A percentile compares a stretch with the other conserved stretches of the same genome.
Evolutionary conservation across 2,888 invertebrate species (phyloP).

Genomic region (Chrysotoxum bicinctum): DNA sequence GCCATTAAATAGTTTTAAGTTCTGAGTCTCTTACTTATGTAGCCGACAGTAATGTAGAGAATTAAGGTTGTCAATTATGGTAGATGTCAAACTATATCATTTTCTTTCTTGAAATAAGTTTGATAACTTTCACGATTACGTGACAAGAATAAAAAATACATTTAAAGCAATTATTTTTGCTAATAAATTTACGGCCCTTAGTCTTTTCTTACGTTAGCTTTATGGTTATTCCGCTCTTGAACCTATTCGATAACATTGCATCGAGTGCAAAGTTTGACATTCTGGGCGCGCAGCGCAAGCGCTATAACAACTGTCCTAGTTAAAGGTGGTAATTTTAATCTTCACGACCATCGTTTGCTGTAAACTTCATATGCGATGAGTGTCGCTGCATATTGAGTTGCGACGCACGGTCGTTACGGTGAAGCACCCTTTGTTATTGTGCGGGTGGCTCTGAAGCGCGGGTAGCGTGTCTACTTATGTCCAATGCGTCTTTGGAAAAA

Average conservation of each 20-base stretch:
- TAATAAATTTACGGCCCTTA: not conserved
- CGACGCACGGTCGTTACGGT: slow-evolving; percentile 30
- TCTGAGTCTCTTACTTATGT: too few relatives aligned
- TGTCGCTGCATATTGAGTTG: slow-evolving; percentile 54
- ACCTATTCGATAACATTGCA: not conserved
- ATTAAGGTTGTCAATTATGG: too few relatives aligned
- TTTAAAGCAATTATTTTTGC: not conserved
- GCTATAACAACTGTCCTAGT: slow-evolving; percentile 57
- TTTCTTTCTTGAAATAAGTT: too few relatives aligned
- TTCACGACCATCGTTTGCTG: slow-evolving; percentile 49
- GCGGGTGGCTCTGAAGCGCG: slow-evolving; percentile 33
- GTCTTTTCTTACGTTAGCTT: not conserved
- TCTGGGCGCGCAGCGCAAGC: slow-evolving; percentile 29
- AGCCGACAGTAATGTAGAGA: too few relatives aligned
- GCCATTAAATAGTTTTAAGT: too few relatives aligned
- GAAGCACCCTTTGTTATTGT: slow-evolving; percentile 42
- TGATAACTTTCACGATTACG: too few relatives aligned
- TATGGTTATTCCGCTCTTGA: not conserved
- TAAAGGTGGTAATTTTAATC: slow-evolving; percentile 51
- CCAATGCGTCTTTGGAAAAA: slow-evolving; percentile 3
- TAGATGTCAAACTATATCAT: too few relatives aligned
- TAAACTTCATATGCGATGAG: slow-evolving; percentile 50
- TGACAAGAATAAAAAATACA: not conserved
- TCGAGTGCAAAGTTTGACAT: slow-evolving; percentile 38
- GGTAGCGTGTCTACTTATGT: slow-evolving; percentile 4